Percentiles rank a stretch among this genome's conserved stretches.
phyloP scores from a whole-genome alignment of 2,888 invertebrate genomes.

The Boloria selene region DNA sequence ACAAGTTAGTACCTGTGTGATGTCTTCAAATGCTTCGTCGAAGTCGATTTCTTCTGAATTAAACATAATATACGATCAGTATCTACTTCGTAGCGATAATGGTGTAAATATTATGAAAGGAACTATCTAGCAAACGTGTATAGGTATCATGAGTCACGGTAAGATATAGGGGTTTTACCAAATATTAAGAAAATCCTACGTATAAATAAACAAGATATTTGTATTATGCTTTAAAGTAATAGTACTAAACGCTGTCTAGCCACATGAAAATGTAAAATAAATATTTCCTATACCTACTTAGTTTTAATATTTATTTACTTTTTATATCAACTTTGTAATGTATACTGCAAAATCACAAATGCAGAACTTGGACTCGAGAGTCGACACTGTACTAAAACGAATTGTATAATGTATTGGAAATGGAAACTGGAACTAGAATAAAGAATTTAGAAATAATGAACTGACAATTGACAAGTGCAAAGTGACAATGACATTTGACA shows the following conservation, averaged over 20 bases:
- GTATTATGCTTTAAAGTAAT: background rate
- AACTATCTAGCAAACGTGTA: slow-evolving; percentile 10
- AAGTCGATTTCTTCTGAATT: slow-evolving; percentile 25
- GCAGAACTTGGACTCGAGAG: no score
- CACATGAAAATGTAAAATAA: background rate
- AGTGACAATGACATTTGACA: no score
- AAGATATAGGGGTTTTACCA: slow-evolving; percentile 25
- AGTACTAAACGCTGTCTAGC: background rate
- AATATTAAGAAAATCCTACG: slow-evolving; percentile 3
- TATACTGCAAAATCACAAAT: no score
- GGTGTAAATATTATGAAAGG: background rate
- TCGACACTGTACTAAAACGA: no score
- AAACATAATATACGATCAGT: slow-evolving; percentile 28
- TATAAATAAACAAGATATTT: background rate
- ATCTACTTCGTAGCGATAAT: slow-evolving; percentile 3
- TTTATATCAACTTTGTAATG: no score
- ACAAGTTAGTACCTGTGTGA: slow-evolving; percentile 13
- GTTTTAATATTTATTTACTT: background rate
- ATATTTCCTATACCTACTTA: background rate
- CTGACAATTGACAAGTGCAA: no score
- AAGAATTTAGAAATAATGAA: no score
- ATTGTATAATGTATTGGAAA: no score
- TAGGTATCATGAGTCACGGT: slow-evolving; percentile 19
- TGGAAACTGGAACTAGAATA: no score
- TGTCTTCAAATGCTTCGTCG: slow-evolving; percentile 13